Conservation (phyloP, 2,113 vertebrate genomes). For the Siniperca knerii region DNA sequence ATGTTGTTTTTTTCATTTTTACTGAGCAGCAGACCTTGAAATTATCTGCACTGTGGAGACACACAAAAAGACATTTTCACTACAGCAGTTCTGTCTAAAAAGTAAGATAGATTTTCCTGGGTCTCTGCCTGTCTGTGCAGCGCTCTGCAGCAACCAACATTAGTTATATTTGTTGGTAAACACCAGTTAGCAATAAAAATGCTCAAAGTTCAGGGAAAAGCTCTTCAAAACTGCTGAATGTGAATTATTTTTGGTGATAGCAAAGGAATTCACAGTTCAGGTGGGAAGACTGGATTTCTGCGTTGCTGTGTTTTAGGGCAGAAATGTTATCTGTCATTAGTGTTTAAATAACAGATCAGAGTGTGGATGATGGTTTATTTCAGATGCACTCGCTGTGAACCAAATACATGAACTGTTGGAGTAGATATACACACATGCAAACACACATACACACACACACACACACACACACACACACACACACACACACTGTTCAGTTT, state of each 20-base stretch:
- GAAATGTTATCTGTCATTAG: constrained; percentile 33
- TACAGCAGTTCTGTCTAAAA: constrained; percentile 29
- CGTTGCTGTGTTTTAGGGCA: constrained; percentile 29
- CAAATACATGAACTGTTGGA: constrained; percentile 16
- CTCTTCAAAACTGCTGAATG: neutral
- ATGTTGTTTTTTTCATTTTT: constrained; percentile 37
- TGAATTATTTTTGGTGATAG: constrained; percentile 26
- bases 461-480: neutral
- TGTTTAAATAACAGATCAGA: constrained; percentile 50
- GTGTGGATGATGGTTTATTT: constrained; percentile 11
- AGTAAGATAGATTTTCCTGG: constrained; percentile 46
- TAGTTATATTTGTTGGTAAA: constrained; percentile 55
- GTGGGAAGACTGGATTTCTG: constrained; percentile 19
- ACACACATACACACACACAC: too few relatives aligned
- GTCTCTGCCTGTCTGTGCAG: neutral
- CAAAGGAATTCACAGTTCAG: constrained; percentile 38
- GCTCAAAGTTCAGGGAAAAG: constrained; percentile 17
- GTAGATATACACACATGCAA: constrained; percentile 8
- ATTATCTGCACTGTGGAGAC: constrained; percentile 59
- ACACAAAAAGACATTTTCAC: constrained; percentile 45
- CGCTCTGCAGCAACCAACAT: constrained; percentile 12
- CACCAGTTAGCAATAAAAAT: constrained; percentile 13
- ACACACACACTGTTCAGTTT: constrained; percentile 28
- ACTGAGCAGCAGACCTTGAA: constrained; percentile 69
- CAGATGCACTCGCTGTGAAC: constrained; percentile 16